Evolutionary conservation across 2,113 vertebrate genomes (phyloP), one percentile per base, ranked within the genome.

Genomic region (Amblyopsis rosae): DNA sequence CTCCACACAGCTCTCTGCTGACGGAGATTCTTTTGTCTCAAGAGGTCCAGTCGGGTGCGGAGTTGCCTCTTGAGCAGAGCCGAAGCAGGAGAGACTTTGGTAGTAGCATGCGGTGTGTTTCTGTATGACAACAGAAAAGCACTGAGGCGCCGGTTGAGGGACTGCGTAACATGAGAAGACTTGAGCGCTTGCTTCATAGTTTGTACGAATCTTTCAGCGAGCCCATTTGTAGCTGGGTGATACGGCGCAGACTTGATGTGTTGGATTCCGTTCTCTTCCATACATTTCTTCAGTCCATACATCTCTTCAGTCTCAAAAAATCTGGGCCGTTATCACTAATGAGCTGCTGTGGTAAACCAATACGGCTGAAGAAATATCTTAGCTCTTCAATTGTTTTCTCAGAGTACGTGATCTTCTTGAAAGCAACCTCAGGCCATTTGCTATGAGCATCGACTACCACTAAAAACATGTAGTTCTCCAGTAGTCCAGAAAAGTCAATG

Each of bases 251-350:
- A 54, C 53, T 54, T 54, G 53, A 12, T 54, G 53, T 54, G 53
- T 12, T 49, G 48, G 12, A 49, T 49, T 9, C 48, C 12, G 53
- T 54, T 54, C 53, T 54, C 13, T 54, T 3, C 53, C 53, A 54
- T 54, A n/a, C 4, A 54, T 54, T 12, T 54, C 53, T 54, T 54
- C 4, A 13, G n/a, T n/a, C n/a, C n/a, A n/a, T n/a, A n/a, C n/a
- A n/a, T 3, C 59, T 45, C 59, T 60, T 60, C 53, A 54, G 53
- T 5, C 53, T 5, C 53, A n/a, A 3, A 6, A 54, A n/a, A 5
- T 54, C 0, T 54, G 53, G 53, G 12, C 51, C 46, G 8, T 74
- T 74, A 57, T 68, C 59, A 58, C 64, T 62, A 13, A 73, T 17
- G 17, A 66, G 62, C 6, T 65, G 55, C 26, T 47, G 35, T 54